Base-by-base conservation (phyloP, 1,140 invertebrate species). In the Micrasema longulum region DNA sequence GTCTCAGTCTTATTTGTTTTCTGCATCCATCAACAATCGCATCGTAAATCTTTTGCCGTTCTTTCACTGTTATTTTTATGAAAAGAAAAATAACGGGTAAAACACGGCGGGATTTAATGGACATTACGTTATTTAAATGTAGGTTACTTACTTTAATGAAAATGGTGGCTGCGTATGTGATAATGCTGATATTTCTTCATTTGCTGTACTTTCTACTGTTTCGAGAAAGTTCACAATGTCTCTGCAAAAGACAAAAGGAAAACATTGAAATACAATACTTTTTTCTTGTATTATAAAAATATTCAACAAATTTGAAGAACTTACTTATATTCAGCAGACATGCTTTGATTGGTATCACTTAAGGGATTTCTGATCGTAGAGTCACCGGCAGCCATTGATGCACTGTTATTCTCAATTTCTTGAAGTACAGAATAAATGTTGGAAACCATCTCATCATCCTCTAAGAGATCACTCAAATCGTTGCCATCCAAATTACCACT, bases 351-450 rank as follows among this genome's bases (percentile, higher is more conserved):
- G 5, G 16, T 10, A 4, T 53, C 60, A 7, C 57, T 14, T 47
- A 31, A 22, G 2, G 26, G n/a, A n/a, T 47, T 57, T 16, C 50
- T 47, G 7, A 31, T 20, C n/a, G 38, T 10, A 48, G 31, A 31
- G 26, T 67, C 64, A 1, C 64, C 64, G 1, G 31, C 64, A 1
- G 52, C 35, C 38, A 43, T 53, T 11, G 57, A 16, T n/a, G 23
- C 38, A 14, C 57, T 41, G n/a, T 66, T 52, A 10, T 66, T 20
- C 45, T 85, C 83, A 62, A 85, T 85, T 76, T 85, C 84, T 76
- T 84, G 83, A 14, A 85, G 71, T 79, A 84, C 84, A 0, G 83
- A 83, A 77, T 84, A 85, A 74, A 85, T 84, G 76, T 85, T 83
- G 26, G 83, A 74, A 22, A 85, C 82, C 41, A 82, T 82, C 6